Conservation (phyloP, 2,888 invertebrate genomes). For the Eucera pruinosa region DNA sequence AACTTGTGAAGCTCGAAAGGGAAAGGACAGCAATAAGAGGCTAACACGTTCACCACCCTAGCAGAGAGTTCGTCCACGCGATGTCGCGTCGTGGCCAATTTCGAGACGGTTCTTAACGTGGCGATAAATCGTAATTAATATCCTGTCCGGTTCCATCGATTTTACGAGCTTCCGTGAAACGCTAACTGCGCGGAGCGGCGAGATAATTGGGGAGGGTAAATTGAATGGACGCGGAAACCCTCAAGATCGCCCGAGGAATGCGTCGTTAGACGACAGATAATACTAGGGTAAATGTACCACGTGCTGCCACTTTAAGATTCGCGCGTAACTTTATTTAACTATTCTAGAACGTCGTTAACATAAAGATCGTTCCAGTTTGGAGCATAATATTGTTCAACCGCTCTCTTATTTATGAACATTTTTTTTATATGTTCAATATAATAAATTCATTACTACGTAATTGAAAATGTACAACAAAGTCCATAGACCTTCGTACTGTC, state of each 20-base stretch:
- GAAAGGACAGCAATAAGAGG: slow-evolving; percentile 25
- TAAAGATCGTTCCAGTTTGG: too few species aligned
- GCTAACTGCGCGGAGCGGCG: slow-evolving; percentile 5
- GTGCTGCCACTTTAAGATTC: too few species aligned
- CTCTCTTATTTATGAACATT: too few species aligned
- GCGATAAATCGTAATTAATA: slow-evolving; percentile 53
- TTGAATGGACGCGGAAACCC: slow-evolving; percentile 16
- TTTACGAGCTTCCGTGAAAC: slow-evolving; percentile 29
- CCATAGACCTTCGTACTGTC: too few species aligned
- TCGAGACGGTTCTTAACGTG: slow-evolving; percentile 15
- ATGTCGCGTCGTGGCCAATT: slow-evolving; percentile 14
- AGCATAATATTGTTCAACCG: too few species aligned
- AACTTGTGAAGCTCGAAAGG: background rate
- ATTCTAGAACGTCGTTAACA: too few species aligned
- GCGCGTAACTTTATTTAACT: too few species aligned
- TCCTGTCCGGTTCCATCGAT: slow-evolving; percentile 8
- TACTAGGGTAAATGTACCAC: background rate
- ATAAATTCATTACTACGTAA: too few species aligned
- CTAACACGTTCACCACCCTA: slow-evolving; percentile 11
- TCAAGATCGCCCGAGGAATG: slow-evolving; percentile 18
- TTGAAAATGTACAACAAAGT: too few species aligned
- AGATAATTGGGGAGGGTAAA: slow-evolving; percentile 31
- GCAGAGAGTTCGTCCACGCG: slow-evolving; percentile 1
- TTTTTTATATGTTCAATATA: too few species aligned
- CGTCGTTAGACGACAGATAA: slow-evolving; percentile 32